Conservation (phyloP, 1,140 invertebrate species). For the Pseudomyrmex pallidus region DNA sequence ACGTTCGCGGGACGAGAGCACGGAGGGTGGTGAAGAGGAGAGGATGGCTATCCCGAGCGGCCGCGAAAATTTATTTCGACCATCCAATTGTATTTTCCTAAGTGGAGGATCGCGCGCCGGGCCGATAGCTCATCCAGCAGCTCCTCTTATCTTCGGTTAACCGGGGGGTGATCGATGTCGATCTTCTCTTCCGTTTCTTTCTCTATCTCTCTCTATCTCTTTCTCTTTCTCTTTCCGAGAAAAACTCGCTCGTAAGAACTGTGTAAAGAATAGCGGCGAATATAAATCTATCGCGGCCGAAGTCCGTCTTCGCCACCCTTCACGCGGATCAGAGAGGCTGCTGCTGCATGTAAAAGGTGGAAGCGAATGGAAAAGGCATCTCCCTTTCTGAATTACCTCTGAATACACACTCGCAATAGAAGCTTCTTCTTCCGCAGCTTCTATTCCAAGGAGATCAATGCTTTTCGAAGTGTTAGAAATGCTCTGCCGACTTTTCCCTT, state of each 20-base stretch:
- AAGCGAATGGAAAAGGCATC: slow-evolving; percentile 68
- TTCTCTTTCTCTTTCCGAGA: not conserved
- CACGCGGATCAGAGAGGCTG: slow-evolving; percentile 47
- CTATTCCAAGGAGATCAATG: not conserved
- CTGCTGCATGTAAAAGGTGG: slow-evolving; percentile 58
- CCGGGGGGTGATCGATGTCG: slow-evolving; percentile 77
- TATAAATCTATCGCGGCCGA: slow-evolving; percentile 68
- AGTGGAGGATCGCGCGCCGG: slow-evolving; percentile 75
- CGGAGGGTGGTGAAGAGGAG: not conserved
- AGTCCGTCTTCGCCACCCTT: slow-evolving; percentile 65
- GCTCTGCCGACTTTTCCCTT: not conserved
- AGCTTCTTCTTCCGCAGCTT: slow-evolving; percentile 31
- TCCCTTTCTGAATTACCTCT: slow-evolving; percentile 43
- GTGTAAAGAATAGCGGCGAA: slow-evolving; percentile 52
- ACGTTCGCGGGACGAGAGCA: not conserved
- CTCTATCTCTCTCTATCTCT: not conserved
- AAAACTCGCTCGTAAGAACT: slow-evolving; percentile 19
- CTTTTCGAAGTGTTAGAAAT: not conserved
- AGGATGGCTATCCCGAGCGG: not conserved
- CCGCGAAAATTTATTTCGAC: slow-evolving; percentile 76
- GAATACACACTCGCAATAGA: slow-evolving; percentile 56
- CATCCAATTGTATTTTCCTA: slow-evolving; percentile 80
- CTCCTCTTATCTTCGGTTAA: slow-evolving; percentile 79
- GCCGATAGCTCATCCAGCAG: slow-evolving; percentile 77
- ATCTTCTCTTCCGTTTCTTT: slow-evolving; percentile 71